phyloP scores from a whole-genome alignment of 2,113 vertebrate genomes.

The Leucopternis melanops region DNA sequence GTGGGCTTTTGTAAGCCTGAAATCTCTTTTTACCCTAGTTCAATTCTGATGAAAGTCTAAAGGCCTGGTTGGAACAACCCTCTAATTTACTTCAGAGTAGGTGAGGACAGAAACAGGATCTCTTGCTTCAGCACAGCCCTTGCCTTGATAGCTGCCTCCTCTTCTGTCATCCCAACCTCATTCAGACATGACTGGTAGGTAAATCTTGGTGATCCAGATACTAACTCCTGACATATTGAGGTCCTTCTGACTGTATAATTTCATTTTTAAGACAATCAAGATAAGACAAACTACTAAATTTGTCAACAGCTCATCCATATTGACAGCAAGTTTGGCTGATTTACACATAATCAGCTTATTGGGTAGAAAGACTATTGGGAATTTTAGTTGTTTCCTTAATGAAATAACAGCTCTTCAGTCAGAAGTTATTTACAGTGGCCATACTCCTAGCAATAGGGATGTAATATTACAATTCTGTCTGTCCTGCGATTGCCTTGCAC shows the following conservation, averaged over 20 bases:
- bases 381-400: slow-evolving; percentile 49
- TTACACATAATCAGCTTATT: slow-evolving; percentile 28
- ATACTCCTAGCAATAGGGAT: background rate
- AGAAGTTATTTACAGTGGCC: slow-evolving; percentile 15
- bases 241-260: slow-evolving; percentile 1
- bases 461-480: background rate
- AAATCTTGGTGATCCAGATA: background rate
- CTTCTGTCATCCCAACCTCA: background rate
- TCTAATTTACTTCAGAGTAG: background rate
- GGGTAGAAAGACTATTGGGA: slow-evolving; percentile 19
- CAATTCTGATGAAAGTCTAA: background rate
- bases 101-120: background rate
- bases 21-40: background rate
- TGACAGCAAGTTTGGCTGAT: slow-evolving; percentile 22
- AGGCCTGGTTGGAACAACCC: background rate
- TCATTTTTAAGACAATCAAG: slow-evolving; percentile 2
- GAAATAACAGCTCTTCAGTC: slow-evolving; percentile 22
- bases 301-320: background rate
- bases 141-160: background rate
- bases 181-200: background rate
- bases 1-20: background rate
- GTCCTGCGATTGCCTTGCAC: background rate
- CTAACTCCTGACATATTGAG: background rate
- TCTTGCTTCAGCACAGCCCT: background rate
- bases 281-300: slow-evolving; percentile 46